Evolutionary conservation across 2,797 vertebrate species (phyloP).

Genomic region (Danio jaintianensis): DNA sequence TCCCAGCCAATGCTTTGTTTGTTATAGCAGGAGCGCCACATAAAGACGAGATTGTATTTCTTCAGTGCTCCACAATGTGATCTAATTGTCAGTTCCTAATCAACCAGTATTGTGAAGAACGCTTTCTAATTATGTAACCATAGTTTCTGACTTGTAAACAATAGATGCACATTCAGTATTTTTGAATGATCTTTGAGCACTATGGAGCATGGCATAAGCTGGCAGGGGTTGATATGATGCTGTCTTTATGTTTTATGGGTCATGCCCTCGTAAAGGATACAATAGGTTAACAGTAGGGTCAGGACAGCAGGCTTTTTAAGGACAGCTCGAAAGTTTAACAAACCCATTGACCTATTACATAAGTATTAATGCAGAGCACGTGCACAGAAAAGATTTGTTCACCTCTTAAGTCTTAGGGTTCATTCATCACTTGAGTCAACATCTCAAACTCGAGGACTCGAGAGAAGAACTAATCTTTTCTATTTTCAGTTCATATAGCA

Average conservation of each 20-base stretch:
- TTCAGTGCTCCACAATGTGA: conserved; percentile 76
- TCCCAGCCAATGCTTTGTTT: conserved; percentile 61
- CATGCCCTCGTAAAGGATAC: conserved; percentile 32
- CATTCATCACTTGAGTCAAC: too few relatives aligned
- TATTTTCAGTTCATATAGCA: too few relatives aligned
- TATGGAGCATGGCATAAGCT: conserved; percentile 5
- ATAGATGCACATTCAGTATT: conserved; percentile 63
- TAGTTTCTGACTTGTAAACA: conserved; percentile 75
- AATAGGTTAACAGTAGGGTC: neutral
- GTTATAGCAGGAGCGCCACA: conserved; percentile 65
- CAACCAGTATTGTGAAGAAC: conserved; percentile 72
- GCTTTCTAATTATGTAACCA: conserved; percentile 79
- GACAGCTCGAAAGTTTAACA: too few relatives aligned
- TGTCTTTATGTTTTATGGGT: conserved; percentile 17
- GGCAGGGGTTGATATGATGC: conserved; percentile 13
- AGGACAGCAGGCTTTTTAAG: neutral
- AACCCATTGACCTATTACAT: too few relatives aligned
- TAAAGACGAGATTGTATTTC: conserved; percentile 83
- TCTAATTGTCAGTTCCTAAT: conserved; percentile 80
- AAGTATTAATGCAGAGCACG: too few relatives aligned
- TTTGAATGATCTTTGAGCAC: conserved; percentile 50
- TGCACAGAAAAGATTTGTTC: too few relatives aligned
- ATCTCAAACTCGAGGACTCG: too few relatives aligned
- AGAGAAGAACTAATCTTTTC: too few relatives aligned
- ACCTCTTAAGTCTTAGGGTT: too few relatives aligned